Base-by-base conservation (phyloP, 2,797 vertebrate species). In the Acanthiza pusilla region DNA sequence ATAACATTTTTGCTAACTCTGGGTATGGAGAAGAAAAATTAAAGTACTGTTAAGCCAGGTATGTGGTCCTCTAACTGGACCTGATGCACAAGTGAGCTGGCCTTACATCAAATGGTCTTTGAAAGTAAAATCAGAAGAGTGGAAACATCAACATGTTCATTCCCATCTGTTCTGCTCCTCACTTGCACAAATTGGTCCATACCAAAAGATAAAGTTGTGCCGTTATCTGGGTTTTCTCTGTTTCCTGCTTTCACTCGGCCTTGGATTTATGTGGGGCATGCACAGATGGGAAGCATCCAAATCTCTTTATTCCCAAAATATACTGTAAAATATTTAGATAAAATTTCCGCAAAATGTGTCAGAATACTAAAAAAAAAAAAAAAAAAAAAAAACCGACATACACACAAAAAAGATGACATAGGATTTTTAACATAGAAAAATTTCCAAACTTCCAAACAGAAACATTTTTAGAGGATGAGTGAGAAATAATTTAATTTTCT, bases 341-440 rank as follows among this genome's bases (percentile, higher is more conserved):
- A 84, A 40, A 61, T 29, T 67, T 81, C 16, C 60, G 17, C 6
- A 81, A 66, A 90, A 60, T 57, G 14, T 29, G 9, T 42, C 36
- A 74, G 34, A 74, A 47, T 47, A 30, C 34, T n/a, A 13, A n/a
- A 16, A 10, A 1, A 0, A 67, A 73, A 66, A 13, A n/a, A 16
- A 10, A 1, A 0, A 13, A 26, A 9, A 5, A 5, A 34, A 43
- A 11, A 2, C 2, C 4, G 10, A 36, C 36, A 8, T 36, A 36
- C 36, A 36, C 36, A n/a, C 9, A 13, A 50, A 85, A 63, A 62
- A 27, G 1, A 36, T 8, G 0, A 40, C 18, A 45, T 2, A 18
- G 27, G 16, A 61, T 36, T 89, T 78, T 74, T 54, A 43, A 36
- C 29, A 71, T 2, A 61, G 3, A 53, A 7, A 83, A 42, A 51